A percentile compares a stretch with the other conserved stretches of the same genome.
Evolutionary conservation across 1,140 invertebrate species (phyloP).

Genomic region (Andrena cerasifolii): DNA sequence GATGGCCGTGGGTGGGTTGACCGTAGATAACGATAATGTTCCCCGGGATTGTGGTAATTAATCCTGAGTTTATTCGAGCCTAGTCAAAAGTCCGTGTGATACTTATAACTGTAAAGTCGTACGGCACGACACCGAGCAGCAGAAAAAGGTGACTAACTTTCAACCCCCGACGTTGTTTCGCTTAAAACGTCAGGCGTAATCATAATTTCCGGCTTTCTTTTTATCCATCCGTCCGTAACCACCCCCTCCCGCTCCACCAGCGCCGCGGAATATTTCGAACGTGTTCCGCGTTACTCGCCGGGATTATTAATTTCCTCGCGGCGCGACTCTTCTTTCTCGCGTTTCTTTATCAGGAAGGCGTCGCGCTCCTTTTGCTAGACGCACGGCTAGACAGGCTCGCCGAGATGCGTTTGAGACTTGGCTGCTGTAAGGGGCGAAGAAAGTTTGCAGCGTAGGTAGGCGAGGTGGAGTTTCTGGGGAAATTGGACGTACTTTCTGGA

Average conservation of each 20-base stretch:
- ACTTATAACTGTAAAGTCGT: constrained; percentile 10
- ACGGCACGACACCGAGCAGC: neutral
- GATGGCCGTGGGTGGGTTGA: constrained; percentile 15
- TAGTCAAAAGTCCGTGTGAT: constrained; percentile 32
- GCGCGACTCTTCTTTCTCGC: neutral
- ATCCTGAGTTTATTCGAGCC: constrained; percentile 46
- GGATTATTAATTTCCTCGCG: constrained; percentile 44
- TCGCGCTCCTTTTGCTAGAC: neutral
- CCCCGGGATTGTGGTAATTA: constrained; percentile 56
- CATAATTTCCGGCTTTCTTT: constrained; percentile 27
- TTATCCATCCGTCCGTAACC: neutral
- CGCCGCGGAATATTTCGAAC: constrained; percentile 32
- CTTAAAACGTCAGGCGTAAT: constrained; percentile 42
- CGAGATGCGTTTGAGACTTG: no score
- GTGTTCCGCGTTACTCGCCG: constrained; percentile 4
- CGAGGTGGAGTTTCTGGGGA: no score
- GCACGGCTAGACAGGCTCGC: neutral
- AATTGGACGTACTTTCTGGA: no score
- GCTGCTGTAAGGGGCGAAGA: neutral
- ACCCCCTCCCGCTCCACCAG: neutral
- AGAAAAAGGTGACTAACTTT: constrained; percentile 24
- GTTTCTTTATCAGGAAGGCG: neutral
- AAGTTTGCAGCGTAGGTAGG: neutral
- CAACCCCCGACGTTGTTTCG: constrained; percentile 1
- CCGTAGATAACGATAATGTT: constrained; percentile 57